phyloP scores from a whole-genome alignment of 1,140 invertebrate genomes.

The Cyrtorhinus lividipennis region DNA sequence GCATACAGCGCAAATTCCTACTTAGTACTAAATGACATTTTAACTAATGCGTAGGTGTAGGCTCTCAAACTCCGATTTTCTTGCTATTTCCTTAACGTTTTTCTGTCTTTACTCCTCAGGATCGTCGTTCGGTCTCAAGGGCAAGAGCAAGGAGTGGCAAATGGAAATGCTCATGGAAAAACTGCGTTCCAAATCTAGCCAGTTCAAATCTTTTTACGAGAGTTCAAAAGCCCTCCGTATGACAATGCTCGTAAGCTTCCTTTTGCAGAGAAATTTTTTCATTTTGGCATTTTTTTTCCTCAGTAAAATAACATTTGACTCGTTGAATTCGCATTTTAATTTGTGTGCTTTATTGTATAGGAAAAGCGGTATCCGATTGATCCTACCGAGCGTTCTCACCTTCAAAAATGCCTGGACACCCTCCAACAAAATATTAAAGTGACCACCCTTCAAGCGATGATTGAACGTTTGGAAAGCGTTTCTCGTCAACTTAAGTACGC shows the following conservation, averaged over 20 bases:
- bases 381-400: constrained; percentile 59
- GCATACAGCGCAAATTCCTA: neutral
- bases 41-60: neutral
- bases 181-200: constrained; percentile 55
- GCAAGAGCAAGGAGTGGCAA: constrained; percentile 27
- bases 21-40: neutral
- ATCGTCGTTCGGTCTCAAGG: constrained; percentile 4
- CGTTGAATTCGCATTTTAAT: too few species aligned
- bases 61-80: neutral
- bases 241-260: constrained; percentile 52
- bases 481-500: constrained; percentile 67
- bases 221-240: constrained; percentile 70
- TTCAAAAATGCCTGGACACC: constrained; percentile 81
- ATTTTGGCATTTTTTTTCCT: too few species aligned
- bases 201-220: constrained; percentile 65
- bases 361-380: constrained; percentile 73
- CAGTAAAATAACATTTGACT: too few species aligned
- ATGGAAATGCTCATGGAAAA: constrained; percentile 78
- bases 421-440: constrained; percentile 90
- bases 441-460: constrained; percentile 73
- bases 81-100: neutral
- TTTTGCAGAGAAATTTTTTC: too few species aligned
- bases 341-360: too few species aligned
- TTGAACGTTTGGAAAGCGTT: constrained; percentile 80
- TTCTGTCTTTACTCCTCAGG: neutral